Base-by-base conservation (phyloP, 2,888 invertebrate species). In the Ichneumoninae sp. region DNA sequence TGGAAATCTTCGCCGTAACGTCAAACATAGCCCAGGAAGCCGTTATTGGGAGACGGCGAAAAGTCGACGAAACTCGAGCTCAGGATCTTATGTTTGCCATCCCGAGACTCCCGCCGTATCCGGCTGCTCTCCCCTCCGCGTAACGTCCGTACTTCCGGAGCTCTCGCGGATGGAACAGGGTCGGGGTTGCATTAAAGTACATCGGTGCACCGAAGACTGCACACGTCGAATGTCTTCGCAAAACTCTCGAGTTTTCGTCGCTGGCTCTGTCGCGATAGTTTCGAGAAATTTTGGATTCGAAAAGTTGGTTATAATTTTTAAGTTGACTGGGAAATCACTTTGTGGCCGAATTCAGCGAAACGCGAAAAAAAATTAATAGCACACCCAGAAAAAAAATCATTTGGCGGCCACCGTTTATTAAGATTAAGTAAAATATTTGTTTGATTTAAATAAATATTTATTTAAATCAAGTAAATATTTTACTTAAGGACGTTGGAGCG, bases 21-120 rank as follows among this genome's bases (percentile, higher is more conserved):
- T 80, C 54, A 26, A 66, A 60, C 44, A 60, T n/a, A 33, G 40
- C 5, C 30, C 44, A 33, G 44, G n/a, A 68, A 74, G 65, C 73
- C 79, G 44, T 68, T 80, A 16, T 10, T 19, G 60, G 33, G n/a
- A 57, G 19, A 54, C 54, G 40, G 5, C 30, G 73, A 60, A n/a
- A 68, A 81, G 54, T 74, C 68, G 47, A 60, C n/a, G 22, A 74
- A 74, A 81, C 26, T 68, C 44, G 44, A 73, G 44, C 57, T 50
- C 33, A 65, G 26, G 13, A 63, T 75, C 74, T 36, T 50, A 22
- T 60, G 30, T 26, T 66, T 44, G 22, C 40, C 22, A 40, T 73
- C 47, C 40, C 13, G 30, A 22, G 10, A 30, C 33, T 70, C 6
- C 26, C 54, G 26, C 19, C 16, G 22, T 22, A 10, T 30, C 60